A percentile compares a stretch with the other conserved stretches of the same genome.
Conservation (phyloP, 2,797 vertebrate species). For the Balearica regulorum region DNA sequence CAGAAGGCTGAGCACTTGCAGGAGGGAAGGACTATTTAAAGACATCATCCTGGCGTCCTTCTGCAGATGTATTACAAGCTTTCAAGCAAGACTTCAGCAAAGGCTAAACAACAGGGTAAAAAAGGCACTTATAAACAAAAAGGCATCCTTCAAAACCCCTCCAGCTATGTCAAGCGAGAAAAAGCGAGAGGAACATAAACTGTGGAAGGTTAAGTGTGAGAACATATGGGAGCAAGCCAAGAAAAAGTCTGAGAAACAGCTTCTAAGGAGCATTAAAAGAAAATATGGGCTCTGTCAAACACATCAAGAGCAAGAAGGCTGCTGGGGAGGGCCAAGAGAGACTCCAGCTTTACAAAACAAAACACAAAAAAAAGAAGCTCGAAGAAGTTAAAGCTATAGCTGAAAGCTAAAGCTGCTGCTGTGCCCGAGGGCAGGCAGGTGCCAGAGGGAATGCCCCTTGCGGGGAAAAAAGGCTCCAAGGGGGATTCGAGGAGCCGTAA, state of each 20-base stretch:
- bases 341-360: not conserved
- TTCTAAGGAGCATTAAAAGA: conserved; percentile 53
- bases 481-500: not conserved
- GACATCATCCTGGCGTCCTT: not conserved
- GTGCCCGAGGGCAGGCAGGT: not conserved
- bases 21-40: conserved; percentile 27
- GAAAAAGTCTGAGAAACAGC: conserved; percentile 50
- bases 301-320: not conserved
- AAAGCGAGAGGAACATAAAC: conserved; percentile 14
- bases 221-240: conserved; percentile 31
- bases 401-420: not conserved
- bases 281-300: conserved; percentile 45
- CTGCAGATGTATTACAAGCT: not conserved
- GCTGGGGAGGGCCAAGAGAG: not conserved
- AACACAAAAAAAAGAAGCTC: not conserved
- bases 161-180: not conserved
- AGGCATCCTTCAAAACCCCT: not conserved
- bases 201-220: conserved; percentile 25
- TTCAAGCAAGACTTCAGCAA: conserved; percentile 22
- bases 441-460: not conserved
- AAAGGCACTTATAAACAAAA: conserved; percentile 35
- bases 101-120: conserved; percentile 5
- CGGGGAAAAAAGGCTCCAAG: not conserved
- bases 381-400: not conserved
- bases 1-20: not conserved